A percentile compares a stretch with the other conserved stretches of the same genome.
phyloP scores from a whole-genome alignment of 2,797 vertebrate genomes.

The Sebastes glaucus region DNA sequence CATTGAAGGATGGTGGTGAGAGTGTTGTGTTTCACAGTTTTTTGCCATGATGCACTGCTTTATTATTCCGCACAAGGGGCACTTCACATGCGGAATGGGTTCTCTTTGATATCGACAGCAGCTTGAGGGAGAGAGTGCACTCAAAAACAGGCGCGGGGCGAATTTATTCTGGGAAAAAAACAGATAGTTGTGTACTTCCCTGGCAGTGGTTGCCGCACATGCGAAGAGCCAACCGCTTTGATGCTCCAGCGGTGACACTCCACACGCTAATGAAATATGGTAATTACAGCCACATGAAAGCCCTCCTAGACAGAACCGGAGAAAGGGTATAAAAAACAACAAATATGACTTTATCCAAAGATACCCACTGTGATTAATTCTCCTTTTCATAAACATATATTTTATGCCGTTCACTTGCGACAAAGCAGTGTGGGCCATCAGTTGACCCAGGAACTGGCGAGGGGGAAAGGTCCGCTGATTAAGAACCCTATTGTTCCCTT shows the following conservation, averaged over 20 bases:
- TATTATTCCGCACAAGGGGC: conserved; percentile 85
- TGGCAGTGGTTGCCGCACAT: conserved; percentile 74
- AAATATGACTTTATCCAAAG: conserved; percentile 86
- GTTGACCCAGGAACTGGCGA: conserved; percentile 74
- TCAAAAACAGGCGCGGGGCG: conserved; percentile 84
- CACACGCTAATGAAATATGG: conserved; percentile 85
- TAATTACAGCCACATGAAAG: conserved; percentile 86
- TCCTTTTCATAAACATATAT: conserved; percentile 82
- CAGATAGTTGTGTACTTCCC: conserved; percentile 80
- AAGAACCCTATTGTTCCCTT: conserved; percentile 60
- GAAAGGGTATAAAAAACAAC: conserved; percentile 81
- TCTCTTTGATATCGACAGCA: conserved; percentile 88
- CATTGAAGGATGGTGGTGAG: conserved; percentile 72
- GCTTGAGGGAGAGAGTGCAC: conserved; percentile 87
- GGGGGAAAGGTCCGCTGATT: conserved; percentile 76
- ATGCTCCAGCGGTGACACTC: conserved; percentile 84
- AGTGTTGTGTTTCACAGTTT: conserved; percentile 86
- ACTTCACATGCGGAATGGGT: conserved; percentile 85
- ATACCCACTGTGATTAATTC: conserved; percentile 80
- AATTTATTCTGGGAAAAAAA: conserved; percentile 83
- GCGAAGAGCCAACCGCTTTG: conserved; percentile 81
- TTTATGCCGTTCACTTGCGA: conserved; percentile 72
- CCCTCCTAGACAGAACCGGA: conserved; percentile 62
- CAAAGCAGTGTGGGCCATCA: conserved; percentile 73
- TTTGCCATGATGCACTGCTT: conserved; percentile 85